Percentiles rank a stretch among this genome's conserved stretches.
Conservation (phyloP, 2,113 vertebrate genomes). For the Seriola dumerili region DNA sequence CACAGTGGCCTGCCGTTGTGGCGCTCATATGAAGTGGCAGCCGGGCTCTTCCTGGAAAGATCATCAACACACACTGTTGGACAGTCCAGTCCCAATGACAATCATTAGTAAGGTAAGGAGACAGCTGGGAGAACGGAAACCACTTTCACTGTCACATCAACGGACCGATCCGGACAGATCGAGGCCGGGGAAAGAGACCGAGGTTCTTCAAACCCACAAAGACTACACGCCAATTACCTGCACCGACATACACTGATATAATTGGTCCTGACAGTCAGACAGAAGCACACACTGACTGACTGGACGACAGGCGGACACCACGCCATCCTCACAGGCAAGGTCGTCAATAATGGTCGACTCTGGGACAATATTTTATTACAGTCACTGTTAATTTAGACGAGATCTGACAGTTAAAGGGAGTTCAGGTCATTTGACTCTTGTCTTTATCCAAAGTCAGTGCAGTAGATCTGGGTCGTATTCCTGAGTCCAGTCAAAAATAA, state of each 20-base stretch:
- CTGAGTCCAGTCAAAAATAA: no score
- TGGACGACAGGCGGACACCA: background rate
- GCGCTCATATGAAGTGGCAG: constrained; percentile 31
- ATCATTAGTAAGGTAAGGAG: constrained; percentile 25
- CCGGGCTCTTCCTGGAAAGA: constrained; percentile 15
- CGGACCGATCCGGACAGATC: background rate
- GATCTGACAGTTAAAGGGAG: no score
- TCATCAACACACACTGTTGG: constrained; percentile 14
- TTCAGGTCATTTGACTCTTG: no score
- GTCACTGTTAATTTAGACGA: no score
- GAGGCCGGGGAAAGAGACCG: background rate
- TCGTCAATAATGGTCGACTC: no score
- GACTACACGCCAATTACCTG: background rate
- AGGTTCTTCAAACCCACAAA: background rate
- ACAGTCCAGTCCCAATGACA: constrained; percentile 21
- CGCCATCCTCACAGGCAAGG: background rate
- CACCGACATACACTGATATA: background rate
- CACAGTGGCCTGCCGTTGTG: constrained; percentile 35
- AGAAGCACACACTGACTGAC: background rate
- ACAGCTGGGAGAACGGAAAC: background rate
- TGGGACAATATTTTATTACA: background rate
- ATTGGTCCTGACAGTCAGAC: background rate
- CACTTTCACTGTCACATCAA: constrained; percentile 4
- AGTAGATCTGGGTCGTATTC: no score
- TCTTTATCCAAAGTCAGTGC: no score